Base-by-base conservation (phyloP, 2,888 invertebrate species). In the Erebia palarica region DNA sequence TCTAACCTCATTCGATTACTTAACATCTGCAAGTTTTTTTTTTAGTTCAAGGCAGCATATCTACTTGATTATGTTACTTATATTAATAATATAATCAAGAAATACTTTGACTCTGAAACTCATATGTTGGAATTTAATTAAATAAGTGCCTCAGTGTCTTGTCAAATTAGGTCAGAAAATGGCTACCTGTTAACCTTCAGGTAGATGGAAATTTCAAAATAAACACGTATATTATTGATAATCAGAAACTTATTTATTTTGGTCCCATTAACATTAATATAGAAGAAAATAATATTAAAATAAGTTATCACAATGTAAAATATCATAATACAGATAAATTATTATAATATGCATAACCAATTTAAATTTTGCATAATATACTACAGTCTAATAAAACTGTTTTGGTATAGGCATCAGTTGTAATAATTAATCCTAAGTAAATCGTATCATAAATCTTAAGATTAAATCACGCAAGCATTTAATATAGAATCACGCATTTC, bases 21-120 rank as follows among this genome's bases (percentile, higher is more conserved):
- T 57, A 65, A 69, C 55, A 68, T 79, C 70, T 77, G 75, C 70
- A 76, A 58, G 57, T 14, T 71, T 77, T 79, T 36, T 21, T 78
- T 76, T 77, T 75, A 79, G 78, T 78, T 75, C 76, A 76, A 75
- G 77, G 77, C 53, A 69, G 51, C 53, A 66, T 36, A 51, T 60
- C 2, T 47, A 18, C 11, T 61, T 1, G 13, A 13, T 61, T 47
- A 61, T 61, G 36, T 36, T 36, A 36, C 36, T 36, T 36, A 36
- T 36, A n/a, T n/a, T 21, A 21, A 21, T 61, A 61, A 18, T 44
- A 18, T 47, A 47, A 47, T 18, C 44, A 61, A 13, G 44, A 47
- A 18, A 47, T 44, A 18, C 7, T 3, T 13, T 18, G 18, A 18
- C 13, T 27, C 21, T 58, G 0, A 36, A 36, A 5, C 36, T 7